Evolutionary conservation across 2,888 invertebrate species (phyloP), one percentile per base, ranked within the genome.

Genomic region (Disparrhopalites patrizii): DNA sequence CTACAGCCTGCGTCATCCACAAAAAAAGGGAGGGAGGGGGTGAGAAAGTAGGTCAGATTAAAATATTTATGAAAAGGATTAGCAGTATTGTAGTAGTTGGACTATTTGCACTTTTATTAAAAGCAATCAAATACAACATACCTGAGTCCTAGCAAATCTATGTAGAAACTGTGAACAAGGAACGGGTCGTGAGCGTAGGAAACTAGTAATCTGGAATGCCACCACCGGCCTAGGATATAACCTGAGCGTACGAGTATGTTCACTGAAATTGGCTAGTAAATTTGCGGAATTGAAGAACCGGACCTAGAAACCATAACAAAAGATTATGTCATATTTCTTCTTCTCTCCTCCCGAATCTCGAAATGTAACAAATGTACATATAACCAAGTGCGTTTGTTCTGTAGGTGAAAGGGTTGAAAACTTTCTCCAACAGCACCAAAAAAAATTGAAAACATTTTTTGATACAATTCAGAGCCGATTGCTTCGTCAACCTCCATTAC

Each of bases 221-320:
- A 99, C 99, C 2, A 99, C 99, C 0, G 99, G 98, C 62, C 99
- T 84, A 1, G 99, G 99, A 81, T 98, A 99, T 0, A 99, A 82
- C 0, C 99, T 85, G 67, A 99, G 81, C 0, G 97, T 99, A 66
- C 99, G 84, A 1, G 98, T 98, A 80, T 99, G 98, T 77, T 99
- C 99, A 74, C 92, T 90, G 78, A 99, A 98, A 79, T 99, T 97
- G 0, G 95, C 97, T 75, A 99, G 81, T 10, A 96, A 86, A 78
- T 98, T 99, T 77, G 95, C 90, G 0, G 98, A 97, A 80, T 98
- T 97, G 84, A 98, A 98, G 81, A 99, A 99, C 10, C 94, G 87
- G 28, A 94, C 88, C 90, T 90, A 63, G 50, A 70, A 69, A 28
- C 23, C 10, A n/a, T n/a, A n/a, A n/a, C n/a, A n/a, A n/a, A n/a